These are phyloP conservation scores for Anolis apletophallus DNA, from an alignment of 2,797 vertebrate species.

Conservation along the genomic window DNA sequence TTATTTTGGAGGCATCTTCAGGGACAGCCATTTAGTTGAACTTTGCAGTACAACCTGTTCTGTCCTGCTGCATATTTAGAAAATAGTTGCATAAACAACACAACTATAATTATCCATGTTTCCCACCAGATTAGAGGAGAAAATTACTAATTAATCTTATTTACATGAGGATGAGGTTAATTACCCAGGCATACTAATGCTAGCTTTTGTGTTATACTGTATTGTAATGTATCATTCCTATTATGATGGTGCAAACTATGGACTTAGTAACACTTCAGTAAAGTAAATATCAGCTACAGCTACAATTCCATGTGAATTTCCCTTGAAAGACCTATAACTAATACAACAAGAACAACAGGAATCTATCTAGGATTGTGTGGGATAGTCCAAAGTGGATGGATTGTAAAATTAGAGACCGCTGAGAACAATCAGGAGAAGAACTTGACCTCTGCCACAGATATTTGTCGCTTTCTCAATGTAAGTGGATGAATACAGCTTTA, in stretches of 20 bases:
- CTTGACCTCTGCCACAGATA: not conserved
- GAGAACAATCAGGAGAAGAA: not conserved
- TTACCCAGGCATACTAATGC: slow-evolving; percentile 57
- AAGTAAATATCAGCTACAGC: not conserved
- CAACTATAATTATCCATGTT: slow-evolving; percentile 72
- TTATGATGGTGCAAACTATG: slow-evolving; percentile 46
- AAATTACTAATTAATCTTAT: slow-evolving; percentile 77
- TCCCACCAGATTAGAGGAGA: slow-evolving; percentile 69
- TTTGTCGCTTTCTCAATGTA: not conserved
- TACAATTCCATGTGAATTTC: slow-evolving; percentile 9
- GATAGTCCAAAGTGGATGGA: not conserved
- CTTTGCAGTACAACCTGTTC: slow-evolving; percentile 72
- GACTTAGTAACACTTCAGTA: slow-evolving; percentile 39
- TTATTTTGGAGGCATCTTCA: slow-evolving; percentile 59
- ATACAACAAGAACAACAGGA: not conserved
- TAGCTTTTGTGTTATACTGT: slow-evolving; percentile 51
- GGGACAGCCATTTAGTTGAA: slow-evolving; percentile 70
- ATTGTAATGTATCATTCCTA: slow-evolving; percentile 35
- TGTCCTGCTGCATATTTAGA: slow-evolving; percentile 73
- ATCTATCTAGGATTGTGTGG: not conserved
- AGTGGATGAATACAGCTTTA: not conserved
- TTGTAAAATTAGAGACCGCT: not conserved
- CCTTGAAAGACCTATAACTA: not conserved
- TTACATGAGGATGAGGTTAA: slow-evolving; percentile 71
- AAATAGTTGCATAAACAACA: slow-evolving; percentile 73